A percentile compares a stretch with the other conserved stretches of the same genome.
phyloP scores from a whole-genome alignment of 2,113 vertebrate genomes.

The Chiloscyllium plagiosum region DNA sequence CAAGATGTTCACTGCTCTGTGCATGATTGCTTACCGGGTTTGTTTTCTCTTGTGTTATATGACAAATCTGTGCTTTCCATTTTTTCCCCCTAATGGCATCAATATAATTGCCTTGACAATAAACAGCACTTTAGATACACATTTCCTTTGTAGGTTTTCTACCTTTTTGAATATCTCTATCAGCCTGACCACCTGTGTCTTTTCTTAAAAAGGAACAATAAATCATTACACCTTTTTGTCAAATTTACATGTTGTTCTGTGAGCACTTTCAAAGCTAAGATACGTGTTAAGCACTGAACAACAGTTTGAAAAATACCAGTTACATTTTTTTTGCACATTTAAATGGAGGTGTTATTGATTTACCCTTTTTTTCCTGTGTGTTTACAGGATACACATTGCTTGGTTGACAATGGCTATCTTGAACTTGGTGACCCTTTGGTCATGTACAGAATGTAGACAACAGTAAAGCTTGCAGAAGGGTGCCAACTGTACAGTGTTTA shows the following conservation, averaged over 20 bases:
- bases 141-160: slow-evolving; percentile 54
- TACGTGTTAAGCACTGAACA: not conserved
- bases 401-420: not conserved
- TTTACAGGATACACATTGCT: not conserved
- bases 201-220: not conserved
- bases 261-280: not conserved
- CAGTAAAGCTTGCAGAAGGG: not conserved
- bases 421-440: not conserved
- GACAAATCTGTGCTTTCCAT: slow-evolving; percentile 55
- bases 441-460: not conserved
- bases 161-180: slow-evolving; percentile 45
- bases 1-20: slow-evolving; percentile 87
- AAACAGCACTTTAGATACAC: slow-evolving; percentile 61
- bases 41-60: slow-evolving; percentile 66
- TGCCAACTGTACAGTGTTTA: too few relatives aligned
- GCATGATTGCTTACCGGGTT: slow-evolving; percentile 93
- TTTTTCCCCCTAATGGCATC: slow-evolving; percentile 60
- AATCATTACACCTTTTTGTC: slow-evolving; percentile 19
- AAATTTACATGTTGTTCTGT: slow-evolving; percentile 24
- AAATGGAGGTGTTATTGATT: not conserved
- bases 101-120: slow-evolving; percentile 66
- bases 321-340: not conserved
- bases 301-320: not conserved
- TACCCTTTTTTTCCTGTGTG: not conserved
- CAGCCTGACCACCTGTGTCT: slow-evolving; percentile 40